Evolutionary conservation across 2,797 vertebrate species (phyloP), one percentile per base, ranked within the genome.

Genomic region (Ctenopoma multispine): DNA sequence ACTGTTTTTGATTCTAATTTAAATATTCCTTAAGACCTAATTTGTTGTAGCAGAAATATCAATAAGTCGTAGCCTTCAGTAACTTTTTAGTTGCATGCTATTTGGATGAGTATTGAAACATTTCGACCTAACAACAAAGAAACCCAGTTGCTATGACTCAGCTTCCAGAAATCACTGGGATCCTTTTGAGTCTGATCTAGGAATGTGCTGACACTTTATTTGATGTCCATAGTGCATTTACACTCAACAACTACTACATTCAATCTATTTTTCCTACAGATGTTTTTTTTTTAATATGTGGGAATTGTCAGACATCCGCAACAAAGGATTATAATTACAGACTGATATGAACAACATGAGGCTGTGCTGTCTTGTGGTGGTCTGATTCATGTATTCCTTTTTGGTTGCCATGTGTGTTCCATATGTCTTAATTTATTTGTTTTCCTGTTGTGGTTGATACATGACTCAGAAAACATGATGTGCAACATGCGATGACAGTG

Each of bases 391-490:
- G 13, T 60, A n/a, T 58, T 63, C 1, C 13, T 54, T 44, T 65
- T 27, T 7, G 55, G 7, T 38, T 5, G 31, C 41, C 49, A 18
- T 41, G 3, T 60, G 47, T 59, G 57, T 62, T 46, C 62, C 17
- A 36, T 63, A 17, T 66, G 34, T 75, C 75, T 69, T 84, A 77
- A 86, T 85, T 87, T 91, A 90, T 89, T 85, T 69, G 40, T 76
- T 1, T 50, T 41, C 9, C 51, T 53, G 8, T 27, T 72, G 40
- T 51, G 46, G 23, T 49, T 58, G 29, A 65, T 41, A 44, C 24
- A 69, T 24, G 44, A 72, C 57, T 74, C 13, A 36, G 41, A 56
- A 1, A 48, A 29, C 34, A 47, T 56, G 14, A 64, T 62, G 46
- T 44, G 34, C 54, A 24, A 51, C 58, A 64, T 60, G 5, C 10